Evolutionary conservation across 2,888 invertebrate genomes (phyloP), one percentile per base, ranked within the genome.

Genomic region (Lamproptera curius): DNA sequence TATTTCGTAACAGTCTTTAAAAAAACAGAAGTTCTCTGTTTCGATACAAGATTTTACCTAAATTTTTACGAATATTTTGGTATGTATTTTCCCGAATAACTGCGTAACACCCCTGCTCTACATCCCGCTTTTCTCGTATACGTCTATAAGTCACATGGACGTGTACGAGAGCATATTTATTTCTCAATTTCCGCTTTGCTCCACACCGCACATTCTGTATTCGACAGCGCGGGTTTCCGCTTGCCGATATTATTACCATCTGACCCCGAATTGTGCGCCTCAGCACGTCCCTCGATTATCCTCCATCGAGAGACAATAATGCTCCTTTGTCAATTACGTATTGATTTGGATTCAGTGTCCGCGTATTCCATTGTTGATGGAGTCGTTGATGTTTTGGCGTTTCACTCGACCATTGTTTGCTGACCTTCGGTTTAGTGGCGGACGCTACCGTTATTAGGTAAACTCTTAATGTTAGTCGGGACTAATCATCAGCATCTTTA

Each of bases 191-290:
- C 82, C 83, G 79, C 69, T 63, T 70, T 61, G 60, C 61, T 53
- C 67, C 65, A 52, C 63, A 67, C 67, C 62, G 68, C 63, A 70
- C 71, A 73, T 69, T 85, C 84, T 75, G 84, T 85, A 86, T 86
- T 83, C 86, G 77, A 73, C 56, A 64, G 65, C 65, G 73, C 70
- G 61, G 65, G 72, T 76, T 84, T 85, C 85, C 85, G 82, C 75
- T 77, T 82, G 83, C 80, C 75, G 73, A 78, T 81, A 78, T 80
- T 77, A 79, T 79, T 76, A 77, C 76, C 82, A 80, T 78, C 67
- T 74, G 85, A 81, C 85, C 82, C 82, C 80, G 77, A 80, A 77
- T 66, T 65, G 67, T 60, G 45, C 51, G 39, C 50, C 50, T 51
- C 55, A 52, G 52, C 53, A 54, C 46, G 53, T 53, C 49, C 39